These are phyloP conservation scores for Zootermopsis nevadensis DNA, from an alignment of 2,888 invertebrate species.

Conservation along the genomic window DNA sequence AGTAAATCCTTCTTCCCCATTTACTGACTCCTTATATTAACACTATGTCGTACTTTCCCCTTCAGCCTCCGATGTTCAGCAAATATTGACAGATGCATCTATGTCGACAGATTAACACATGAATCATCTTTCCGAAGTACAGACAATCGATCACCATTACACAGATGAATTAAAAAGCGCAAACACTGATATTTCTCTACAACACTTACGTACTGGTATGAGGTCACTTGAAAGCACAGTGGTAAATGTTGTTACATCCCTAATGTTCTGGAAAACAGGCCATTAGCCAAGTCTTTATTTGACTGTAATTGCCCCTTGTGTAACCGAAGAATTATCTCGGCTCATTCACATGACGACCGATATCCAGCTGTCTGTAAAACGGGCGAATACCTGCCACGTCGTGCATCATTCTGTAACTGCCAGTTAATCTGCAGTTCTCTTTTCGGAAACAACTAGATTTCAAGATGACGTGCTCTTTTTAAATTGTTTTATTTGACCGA, in stretches of 20 bases:
- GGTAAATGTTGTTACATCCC: not conserved
- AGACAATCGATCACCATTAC: not conserved
- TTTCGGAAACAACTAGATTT: too few species aligned
- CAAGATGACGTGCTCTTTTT: too few species aligned
- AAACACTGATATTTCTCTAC: not conserved
- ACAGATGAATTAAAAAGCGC: not conserved
- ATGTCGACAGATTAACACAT: not conserved
- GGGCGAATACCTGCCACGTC: not conserved
- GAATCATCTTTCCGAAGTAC: not conserved
- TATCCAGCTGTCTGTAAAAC: not conserved
- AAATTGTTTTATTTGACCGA: too few species aligned
- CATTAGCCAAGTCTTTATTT: not conserved
- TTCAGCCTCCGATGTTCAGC: not conserved
- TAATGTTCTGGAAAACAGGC: not conserved
- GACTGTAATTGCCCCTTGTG: not conserved
- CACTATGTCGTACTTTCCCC: not conserved
- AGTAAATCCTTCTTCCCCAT: not conserved
- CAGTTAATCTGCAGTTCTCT: too few species aligned
- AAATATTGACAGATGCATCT: not conserved
- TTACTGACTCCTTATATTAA: not conserved
- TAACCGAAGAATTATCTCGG: not conserved
- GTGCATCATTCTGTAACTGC: not conserved
- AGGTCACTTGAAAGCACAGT: not conserved
- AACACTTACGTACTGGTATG: not conserved
- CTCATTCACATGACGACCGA: not conserved